Base-by-base conservation (phyloP, 2,888 invertebrate species). In the Archaeoteleia sp. region DNA sequence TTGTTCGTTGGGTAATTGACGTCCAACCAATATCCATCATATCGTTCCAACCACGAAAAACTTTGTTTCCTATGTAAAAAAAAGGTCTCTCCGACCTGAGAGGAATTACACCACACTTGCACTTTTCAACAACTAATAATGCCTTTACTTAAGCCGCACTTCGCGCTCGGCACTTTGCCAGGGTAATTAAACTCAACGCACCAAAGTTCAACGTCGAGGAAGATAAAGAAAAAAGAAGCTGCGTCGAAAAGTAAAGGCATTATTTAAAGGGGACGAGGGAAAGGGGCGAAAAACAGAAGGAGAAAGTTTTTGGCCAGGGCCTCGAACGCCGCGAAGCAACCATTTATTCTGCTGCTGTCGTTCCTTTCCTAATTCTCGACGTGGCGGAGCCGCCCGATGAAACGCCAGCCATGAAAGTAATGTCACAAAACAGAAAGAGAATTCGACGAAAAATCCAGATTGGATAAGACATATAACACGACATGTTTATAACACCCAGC, bases 101-200 rank as follows among this genome's bases (percentile, higher is more conserved):
- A 20, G 34, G 12, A 30, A 45, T 55, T 42, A 42, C 42, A 12
- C 25, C 25, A 42, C 42, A 42, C 42, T 42, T 42, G 42, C 27
- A 42, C 42, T 42, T 42, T 42, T 42, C 25, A 42, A 42, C 42
- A 42, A 42, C 42, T 42, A 42, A 42, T 42, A 42, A 42, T 42
- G 42, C 42, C 42, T 23, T 42, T 42, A 42, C 42, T 42, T 42
- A 42, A 42, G 42, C 25, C 42, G 25, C 42, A 25, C 25, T 42
- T 42, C 42, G 20, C 39, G 9, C 39, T 20, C 42, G 42, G 42
- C 42, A 42, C 25, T 42, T 25, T 42, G 42, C 42, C 42, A 42
- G 42, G 42, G 42, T 42, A 42, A 42, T 42, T 42, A 42, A 25
- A 42, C 42, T 42, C 30, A 29, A 43, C 43, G 43, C 43, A 43